phyloP scores from a whole-genome alignment of 1,140 invertebrate genomes.

The Drosophila saltans region DNA sequence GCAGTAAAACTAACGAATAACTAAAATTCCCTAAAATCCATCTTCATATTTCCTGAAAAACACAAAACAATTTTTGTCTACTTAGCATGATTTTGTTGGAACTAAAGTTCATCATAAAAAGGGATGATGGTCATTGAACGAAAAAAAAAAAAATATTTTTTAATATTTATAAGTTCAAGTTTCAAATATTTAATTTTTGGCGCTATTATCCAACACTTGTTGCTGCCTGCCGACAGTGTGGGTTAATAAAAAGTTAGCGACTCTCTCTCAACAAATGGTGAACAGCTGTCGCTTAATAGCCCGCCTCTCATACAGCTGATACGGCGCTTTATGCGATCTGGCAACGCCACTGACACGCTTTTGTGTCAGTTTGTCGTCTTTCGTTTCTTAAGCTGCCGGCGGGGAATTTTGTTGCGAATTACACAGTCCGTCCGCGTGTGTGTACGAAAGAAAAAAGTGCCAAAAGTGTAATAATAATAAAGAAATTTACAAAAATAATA shows the following conservation, averaged over 20 bases:
- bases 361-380: constrained; percentile 21
- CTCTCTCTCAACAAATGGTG: not conserved
- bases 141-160: not conserved
- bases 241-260: not conserved
- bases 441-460: constrained; percentile 41
- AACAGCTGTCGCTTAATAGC: not conserved
- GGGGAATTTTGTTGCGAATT: not conserved
- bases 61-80: no score
- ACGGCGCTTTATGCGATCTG: not conserved
- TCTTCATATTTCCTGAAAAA: no score
- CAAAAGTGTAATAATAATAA: constrained; percentile 51
- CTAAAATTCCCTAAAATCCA: no score
- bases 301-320: constrained; percentile 28
- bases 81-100: no score
- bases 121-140: not conserved
- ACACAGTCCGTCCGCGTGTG: constrained; percentile 19
- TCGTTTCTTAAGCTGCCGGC: constrained; percentile 11
- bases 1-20: no score
- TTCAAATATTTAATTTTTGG: constrained; percentile 1
- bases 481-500: constrained; percentile 28
- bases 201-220: not conserved
- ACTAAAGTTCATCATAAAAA: no score
- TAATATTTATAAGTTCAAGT: not conserved
- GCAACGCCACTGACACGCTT: constrained; percentile 14
- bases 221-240: not conserved